Base-by-base conservation (phyloP, 2,797 vertebrate genomes). In the Xenopus petersii region DNA sequence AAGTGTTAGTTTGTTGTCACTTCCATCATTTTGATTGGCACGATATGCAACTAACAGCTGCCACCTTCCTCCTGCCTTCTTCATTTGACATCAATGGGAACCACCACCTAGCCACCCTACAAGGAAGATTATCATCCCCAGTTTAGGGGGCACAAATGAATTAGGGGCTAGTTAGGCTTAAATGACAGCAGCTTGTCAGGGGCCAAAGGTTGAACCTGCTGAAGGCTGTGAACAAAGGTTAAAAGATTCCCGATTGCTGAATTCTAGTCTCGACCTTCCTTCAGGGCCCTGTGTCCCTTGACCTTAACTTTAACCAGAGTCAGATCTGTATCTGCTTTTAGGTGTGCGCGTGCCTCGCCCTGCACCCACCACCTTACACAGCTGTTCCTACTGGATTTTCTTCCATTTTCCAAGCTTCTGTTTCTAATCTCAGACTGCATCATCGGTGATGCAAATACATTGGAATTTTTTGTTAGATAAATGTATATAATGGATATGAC, bases 121-220 rank as follows among this genome's bases (percentile, higher is more conserved):
- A 51, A 51, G 36, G 36, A 36, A 36, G 36, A 36, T 36, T 36
- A 36, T 3, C 36, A 36, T 26, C 26, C 36, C 36, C 36, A 42
- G 36, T 51, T 60, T 30, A 13, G 26, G 67, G 58, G 30, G 64
- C 4, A 24, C 21, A 2, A 7, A 42, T 42, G 8, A 5, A 6
- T 9, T 42, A 4, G 8, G 36, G 8, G 36, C 36, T 9, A 42
- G 4, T 56, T 3, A 16, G 24, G 8, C 15, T 42, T 66, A 73
- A 82, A 82, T 85, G 67, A 72, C 72, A 89, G 89, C 89, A 91
- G 88, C 90, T 92, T 92, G 90, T 85, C 79, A 71, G 80, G 81
- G 87, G 88, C 78, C 87, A 93, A 17, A 92, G 88, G 92, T 42
- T 87, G 91, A 86, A 84, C 86, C 85, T 83, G 87, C 8, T 0